phyloP scores from a whole-genome alignment of 1,140 invertebrate species.

The Papilio dardanus region DNA sequence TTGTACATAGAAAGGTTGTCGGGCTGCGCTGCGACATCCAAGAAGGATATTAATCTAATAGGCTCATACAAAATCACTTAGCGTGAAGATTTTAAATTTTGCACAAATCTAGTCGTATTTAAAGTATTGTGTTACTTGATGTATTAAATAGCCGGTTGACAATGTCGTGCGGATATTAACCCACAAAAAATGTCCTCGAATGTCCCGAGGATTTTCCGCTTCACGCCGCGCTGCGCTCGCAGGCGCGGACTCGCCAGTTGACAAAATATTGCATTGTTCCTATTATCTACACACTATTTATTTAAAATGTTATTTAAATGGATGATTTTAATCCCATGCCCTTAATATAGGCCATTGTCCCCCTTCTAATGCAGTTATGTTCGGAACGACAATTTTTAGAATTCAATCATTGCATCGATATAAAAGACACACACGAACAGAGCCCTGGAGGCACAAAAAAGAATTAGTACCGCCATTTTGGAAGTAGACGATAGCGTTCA shows the following conservation, averaged over 20 bases:
- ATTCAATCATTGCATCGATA: constrained; percentile 35
- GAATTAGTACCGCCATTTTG: constrained; percentile 50
- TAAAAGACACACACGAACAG: constrained; percentile 37
- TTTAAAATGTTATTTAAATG: constrained; percentile 83
- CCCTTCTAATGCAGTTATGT: constrained; percentile 68
- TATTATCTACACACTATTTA: constrained; percentile 81
- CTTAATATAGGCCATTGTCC: constrained; percentile 72
- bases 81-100: constrained; percentile 80
- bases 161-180: constrained; percentile 82
- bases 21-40: background rate
- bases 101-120: constrained; percentile 81
- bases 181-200: constrained; percentile 81
- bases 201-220: constrained; percentile 82
- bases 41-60: constrained; percentile 73
- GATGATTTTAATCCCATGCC: constrained; percentile 80
- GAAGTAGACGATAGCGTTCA: constrained; percentile 59
- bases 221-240: constrained; percentile 79
- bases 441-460: constrained; percentile 46
- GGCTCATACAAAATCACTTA: constrained; percentile 66
- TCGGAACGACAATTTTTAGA: constrained; percentile 42
- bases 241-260: constrained; percentile 76
- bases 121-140: constrained; percentile 81
- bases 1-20: constrained; percentile 3
- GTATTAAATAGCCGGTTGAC: constrained; percentile 81
- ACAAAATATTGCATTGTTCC: constrained; percentile 82